Conservation (phyloP, 2,113 vertebrate species). For the Daubentonia madagascariensis region DNA sequence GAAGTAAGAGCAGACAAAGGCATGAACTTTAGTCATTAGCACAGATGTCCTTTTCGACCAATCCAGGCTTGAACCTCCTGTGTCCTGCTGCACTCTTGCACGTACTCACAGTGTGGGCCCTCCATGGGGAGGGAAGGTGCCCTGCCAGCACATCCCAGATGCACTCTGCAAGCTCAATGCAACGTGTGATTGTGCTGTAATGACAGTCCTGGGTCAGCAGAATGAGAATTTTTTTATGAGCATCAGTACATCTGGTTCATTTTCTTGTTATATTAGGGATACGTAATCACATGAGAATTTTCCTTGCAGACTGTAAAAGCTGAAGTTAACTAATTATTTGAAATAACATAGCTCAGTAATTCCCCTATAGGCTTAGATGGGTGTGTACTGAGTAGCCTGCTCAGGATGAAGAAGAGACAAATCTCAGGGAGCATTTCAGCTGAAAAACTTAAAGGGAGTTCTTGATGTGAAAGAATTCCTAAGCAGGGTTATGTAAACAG, state of each 20-base stretch:
- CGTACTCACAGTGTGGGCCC: neutral
- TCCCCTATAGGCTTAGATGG: neutral
- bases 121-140: neutral
- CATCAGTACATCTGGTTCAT: conserved; percentile 54
- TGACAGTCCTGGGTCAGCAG: conserved; percentile 61
- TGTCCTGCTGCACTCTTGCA: neutral
- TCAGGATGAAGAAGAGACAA: neutral
- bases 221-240: conserved; percentile 47
- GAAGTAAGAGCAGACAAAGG: neutral
- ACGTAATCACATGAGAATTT: conserved; percentile 48
- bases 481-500: conserved; percentile 11
- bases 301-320: neutral
- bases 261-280: conserved; percentile 21
- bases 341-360: neutral
- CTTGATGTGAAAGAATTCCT: conserved; percentile 27
- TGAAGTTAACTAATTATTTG: conserved; percentile 32
- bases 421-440: neutral
- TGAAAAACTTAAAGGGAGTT: neutral
- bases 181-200: neutral
- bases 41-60: neutral
- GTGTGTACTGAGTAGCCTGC: neutral
- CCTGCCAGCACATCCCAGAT: conserved; percentile 44
- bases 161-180: neutral
- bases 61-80: neutral
- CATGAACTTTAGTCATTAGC: neutral